Evolutionary conservation across 2,888 invertebrate genomes (phyloP), one percentile per base, ranked within the genome.

Genomic region (Itoplectis maculator): DNA sequence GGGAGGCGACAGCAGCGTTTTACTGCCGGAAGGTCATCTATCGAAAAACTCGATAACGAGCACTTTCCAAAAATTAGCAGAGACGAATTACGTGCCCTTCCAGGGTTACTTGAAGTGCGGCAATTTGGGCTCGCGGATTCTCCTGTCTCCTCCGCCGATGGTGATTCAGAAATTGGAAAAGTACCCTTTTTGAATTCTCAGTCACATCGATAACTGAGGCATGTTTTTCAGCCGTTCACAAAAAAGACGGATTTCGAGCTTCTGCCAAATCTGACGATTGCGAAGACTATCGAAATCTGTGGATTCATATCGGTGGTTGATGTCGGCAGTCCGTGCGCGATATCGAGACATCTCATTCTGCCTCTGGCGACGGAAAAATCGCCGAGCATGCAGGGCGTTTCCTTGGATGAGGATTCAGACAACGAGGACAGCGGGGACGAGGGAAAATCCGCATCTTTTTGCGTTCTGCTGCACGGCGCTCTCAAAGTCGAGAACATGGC

Each of bases 401-500:
- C 93, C 11, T 51, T 93, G 72, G 92, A 93, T 83, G 93, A 94
- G 88, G 93, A 95, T 79, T 92, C 93, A 0, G 94, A 94, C 23
- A 94, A 94, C 11, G 94, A 94, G 81, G 95, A 95, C 81, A 93
- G 93, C 59, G 93, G 94, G 0, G 97, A 96, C 88, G 97, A 97
- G 73, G 96, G 96, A 74, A 97, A 96, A 93, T 94, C 95, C 61
- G 97, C 99, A 0, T 98, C 98, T 1, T 97, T 99, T 90, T 98
- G 98, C 91, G 98, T 99, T 4, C 93, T 99, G 13, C 94, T 99
- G 1, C 99, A 99, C 91, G 99, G 98, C 2, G 98, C 98, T 51
- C 93, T 98, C 3, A 98, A 98, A 94, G 95, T 97, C 54, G 98
- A 98, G 93, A 96, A 97, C 87, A 97, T 98, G 96, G 96, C 98